These are phyloP conservation scores for Dryas iulia DNA, from an alignment of 1,140 invertebrate species.

Conservation along the genomic window DNA sequence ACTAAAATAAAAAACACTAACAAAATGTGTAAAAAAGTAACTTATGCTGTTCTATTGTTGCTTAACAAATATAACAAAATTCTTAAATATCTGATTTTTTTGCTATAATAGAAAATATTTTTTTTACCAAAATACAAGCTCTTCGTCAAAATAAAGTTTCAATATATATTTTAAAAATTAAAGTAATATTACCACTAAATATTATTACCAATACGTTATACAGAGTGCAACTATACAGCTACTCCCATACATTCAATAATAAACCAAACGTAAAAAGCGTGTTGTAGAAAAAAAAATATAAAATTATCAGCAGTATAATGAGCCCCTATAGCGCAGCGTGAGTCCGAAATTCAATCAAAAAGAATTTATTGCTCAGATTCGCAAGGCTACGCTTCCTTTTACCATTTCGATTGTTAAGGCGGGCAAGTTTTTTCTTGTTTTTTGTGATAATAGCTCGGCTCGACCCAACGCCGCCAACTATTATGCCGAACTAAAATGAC, in stretches of 20 bases:
- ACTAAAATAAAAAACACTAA: too few species aligned
- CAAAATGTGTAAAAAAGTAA: too few species aligned
- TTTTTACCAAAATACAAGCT: too few species aligned
- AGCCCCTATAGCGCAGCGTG: slow-evolving; percentile 75
- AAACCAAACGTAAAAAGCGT: background rate
- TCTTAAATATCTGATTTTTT: too few species aligned
- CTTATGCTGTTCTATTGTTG: too few species aligned
- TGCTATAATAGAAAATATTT: too few species aligned
- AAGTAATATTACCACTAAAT: too few species aligned
- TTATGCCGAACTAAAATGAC: slow-evolving; percentile 68
- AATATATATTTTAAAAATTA: too few species aligned
- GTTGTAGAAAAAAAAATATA: slow-evolving; percentile 26
- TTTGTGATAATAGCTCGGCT: slow-evolving; percentile 59
- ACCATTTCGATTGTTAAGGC: slow-evolving; percentile 62
- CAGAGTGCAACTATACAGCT: background rate
- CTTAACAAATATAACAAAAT: too few species aligned
- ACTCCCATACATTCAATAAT: background rate
- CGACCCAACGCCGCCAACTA: slow-evolving; percentile 61
- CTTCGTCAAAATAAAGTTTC: too few species aligned
- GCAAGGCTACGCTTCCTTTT: slow-evolving; percentile 72
- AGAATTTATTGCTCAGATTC: slow-evolving; percentile 78
- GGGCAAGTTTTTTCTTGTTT: slow-evolving; percentile 45
- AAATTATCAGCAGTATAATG: slow-evolving; percentile 72
- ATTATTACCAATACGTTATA: too few species aligned
- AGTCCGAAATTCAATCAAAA: slow-evolving; percentile 78